Evolutionary conservation across 1,140 invertebrate genomes (phyloP), one percentile per base, ranked within the genome.

Genomic region (Parasteatoda tepidariorum): DNA sequence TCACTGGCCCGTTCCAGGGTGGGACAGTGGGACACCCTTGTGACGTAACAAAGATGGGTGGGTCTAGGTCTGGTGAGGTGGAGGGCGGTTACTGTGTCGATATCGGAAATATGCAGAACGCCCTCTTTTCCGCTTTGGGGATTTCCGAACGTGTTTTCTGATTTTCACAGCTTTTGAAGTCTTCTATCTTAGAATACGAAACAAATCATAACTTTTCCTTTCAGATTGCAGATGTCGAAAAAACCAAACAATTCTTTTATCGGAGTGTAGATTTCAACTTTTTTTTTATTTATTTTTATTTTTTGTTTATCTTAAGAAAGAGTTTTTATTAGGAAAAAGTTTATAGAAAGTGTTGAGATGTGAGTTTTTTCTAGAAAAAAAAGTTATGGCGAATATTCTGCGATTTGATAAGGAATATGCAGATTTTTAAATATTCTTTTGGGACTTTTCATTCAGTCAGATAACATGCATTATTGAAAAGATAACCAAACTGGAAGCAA

Each of bases 71-170:
- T 48, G 38, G 38, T 2, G n/a, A n/a, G n/a, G 38, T 48, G 9
- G 24, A 55, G 62, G 76, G 64, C 30, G 62, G 62, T 28, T 55
- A 22, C 11, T 30, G 3, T 22, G 78, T 70, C 66, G 67, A 82
- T 82, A 82, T 82, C 78, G 78, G 78, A 82, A 82, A 82, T 82
- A 82, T 82, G 78, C 78, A 82, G 78, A 82, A 62, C 48, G 66
- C 54, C 66, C 66, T 70, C 57, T 82, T 82, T 82, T 59, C n/a
- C 64, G 76, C 74, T 76, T 28, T 30, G 22, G 74, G 28, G 38
- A 61, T 59, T 48, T 74, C 24, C 28, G 28, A 74, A 66, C 59
- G 74, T 76, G 74, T 76, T 76, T 66, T 76, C 15, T 48, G 24
- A 41, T 18, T 15, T 38, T 13, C 26, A 24, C 22, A n/a, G 5